phyloP scores from a whole-genome alignment of 2,113 vertebrate genomes.

The Arenaria interpres region DNA sequence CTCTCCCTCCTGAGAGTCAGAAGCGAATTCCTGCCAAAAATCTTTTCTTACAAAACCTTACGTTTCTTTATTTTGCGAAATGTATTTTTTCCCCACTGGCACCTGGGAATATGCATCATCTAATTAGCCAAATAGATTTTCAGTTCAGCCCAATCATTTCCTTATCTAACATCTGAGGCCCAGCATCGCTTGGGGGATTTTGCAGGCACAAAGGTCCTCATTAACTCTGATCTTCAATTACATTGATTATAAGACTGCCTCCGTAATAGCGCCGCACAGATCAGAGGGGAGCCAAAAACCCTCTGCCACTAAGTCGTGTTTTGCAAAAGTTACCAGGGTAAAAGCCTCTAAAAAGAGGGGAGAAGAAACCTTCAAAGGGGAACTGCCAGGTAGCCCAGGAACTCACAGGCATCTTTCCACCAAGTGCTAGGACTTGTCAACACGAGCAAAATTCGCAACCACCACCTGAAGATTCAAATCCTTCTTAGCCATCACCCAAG shows the following conservation, averaged over 20 bases:
- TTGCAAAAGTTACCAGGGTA: slow-evolving; percentile 48
- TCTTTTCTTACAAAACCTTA: slow-evolving; percentile 66
- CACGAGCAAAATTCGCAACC: rapidly evolving
- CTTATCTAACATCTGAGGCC: slow-evolving; percentile 80
- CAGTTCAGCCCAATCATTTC: slow-evolving; percentile 82
- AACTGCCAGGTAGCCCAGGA: neutral
- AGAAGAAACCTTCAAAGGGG: neutral
- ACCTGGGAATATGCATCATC: slow-evolving; percentile 79
- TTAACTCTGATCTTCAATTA: slow-evolving; percentile 85
- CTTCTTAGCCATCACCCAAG: neutral
- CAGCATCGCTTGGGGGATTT: slow-evolving; percentile 66
- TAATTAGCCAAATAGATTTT: slow-evolving; percentile 86
- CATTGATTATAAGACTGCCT: slow-evolving; percentile 79
- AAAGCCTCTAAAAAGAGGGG: neutral
- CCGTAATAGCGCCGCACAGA: slow-evolving; percentile 67
- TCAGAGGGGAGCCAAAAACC: slow-evolving; percentile 58
- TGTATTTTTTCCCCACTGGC: slow-evolving; percentile 46
- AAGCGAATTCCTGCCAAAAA: slow-evolving; percentile 57
- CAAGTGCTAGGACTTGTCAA: neutral
- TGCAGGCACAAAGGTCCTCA: slow-evolving; percentile 75
- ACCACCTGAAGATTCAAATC: neutral
- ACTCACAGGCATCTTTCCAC: neutral
- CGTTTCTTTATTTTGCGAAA: slow-evolving; percentile 70
- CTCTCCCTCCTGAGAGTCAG: neutral
- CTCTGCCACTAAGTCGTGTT: slow-evolving; percentile 49